Base-by-base conservation (phyloP, 1,140 invertebrate species). In the Drosophila orosa region DNA sequence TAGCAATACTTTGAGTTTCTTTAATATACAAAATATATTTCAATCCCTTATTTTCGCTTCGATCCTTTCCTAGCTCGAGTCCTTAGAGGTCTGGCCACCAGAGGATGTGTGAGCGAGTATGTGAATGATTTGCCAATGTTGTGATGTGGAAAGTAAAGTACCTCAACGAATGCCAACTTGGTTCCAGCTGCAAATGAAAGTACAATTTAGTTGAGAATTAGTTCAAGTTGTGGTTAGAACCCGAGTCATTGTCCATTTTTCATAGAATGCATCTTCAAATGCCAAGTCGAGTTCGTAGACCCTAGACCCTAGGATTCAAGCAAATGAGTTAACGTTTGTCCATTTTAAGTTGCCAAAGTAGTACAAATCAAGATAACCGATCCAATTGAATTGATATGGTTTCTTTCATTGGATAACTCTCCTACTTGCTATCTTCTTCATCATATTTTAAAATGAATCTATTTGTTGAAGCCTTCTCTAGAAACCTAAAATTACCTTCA, bases 61-160 rank as follows among this genome's bases (percentile, higher is more conserved):
- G 4, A n/a, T 15, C 7, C 12, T 25, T 24, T 2, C 7, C 1
- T 17, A 48, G 1, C 13, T 31, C 3, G 17, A 50, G 17, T 31
- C 47, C 47, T 19, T n/a, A 15, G 33, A 13, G 9, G 19, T 13
- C 12, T 10, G 27, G 12, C 37, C 55, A n/a, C 60, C 35, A 40
- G 15, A 40, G 45, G 54, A 15, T 5, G 22, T 59, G 42, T 59
- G 29, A 63, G 40, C 50, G 29, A 63, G 40, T 50, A 31, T 62
- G 45, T 54, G 33, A 54, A 65, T 52, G 58, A 75, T 56, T 74
- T 72, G 47, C 45, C 47, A 74, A 68, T 58, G 80, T 89, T 89
- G 84, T 89, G 84, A 89, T 78, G 80, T 76, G 71, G 37, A 82
- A 83, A 89, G 80, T 66, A 57, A 86, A 87, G 84, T 89, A 89